phyloP scores from a whole-genome alignment of 2,113 vertebrate species.

The Serilophus lunatus region DNA sequence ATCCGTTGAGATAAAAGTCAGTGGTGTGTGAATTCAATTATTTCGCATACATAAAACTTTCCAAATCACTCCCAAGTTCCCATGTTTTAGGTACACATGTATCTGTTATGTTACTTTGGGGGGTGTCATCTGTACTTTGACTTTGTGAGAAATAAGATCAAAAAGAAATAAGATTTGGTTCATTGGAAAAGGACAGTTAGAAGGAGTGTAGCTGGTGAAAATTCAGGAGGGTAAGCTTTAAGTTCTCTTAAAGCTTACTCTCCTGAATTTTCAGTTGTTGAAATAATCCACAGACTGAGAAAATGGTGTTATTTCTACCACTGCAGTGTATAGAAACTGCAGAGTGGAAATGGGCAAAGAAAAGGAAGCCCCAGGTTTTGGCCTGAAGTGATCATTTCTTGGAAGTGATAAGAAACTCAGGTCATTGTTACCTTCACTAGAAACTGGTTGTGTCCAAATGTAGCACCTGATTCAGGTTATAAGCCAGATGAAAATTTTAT shows the following conservation, averaged over 20 bases:
- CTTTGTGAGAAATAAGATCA: neutral
- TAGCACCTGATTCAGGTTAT: neutral
- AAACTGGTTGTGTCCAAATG: neutral
- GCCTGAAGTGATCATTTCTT: neutral
- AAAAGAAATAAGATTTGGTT: neutral
- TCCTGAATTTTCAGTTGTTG: neutral
- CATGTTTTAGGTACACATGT: neutral
- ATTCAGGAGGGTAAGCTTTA: neutral
- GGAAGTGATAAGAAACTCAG: neutral
- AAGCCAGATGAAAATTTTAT: neutral
- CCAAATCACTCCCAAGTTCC: neutral
- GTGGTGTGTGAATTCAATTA: constrained; percentile 11
- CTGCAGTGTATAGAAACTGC: neutral
- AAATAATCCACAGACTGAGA: neutral
- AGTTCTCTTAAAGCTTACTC: neutral
- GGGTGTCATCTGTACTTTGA: neutral
- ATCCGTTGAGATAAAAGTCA: neutral
- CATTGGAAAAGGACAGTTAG: neutral
- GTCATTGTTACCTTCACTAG: neutral
- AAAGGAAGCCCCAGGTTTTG: neutral
- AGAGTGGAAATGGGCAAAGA: neutral
- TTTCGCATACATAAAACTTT: neutral
- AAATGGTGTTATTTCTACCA: neutral
- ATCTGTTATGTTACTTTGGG: neutral
- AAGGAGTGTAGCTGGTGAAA: neutral